These are phyloP conservation scores for Trachelipus rathkii DNA, from an alignment of 1,140 invertebrate species.

Conservation along the genomic window DNA sequence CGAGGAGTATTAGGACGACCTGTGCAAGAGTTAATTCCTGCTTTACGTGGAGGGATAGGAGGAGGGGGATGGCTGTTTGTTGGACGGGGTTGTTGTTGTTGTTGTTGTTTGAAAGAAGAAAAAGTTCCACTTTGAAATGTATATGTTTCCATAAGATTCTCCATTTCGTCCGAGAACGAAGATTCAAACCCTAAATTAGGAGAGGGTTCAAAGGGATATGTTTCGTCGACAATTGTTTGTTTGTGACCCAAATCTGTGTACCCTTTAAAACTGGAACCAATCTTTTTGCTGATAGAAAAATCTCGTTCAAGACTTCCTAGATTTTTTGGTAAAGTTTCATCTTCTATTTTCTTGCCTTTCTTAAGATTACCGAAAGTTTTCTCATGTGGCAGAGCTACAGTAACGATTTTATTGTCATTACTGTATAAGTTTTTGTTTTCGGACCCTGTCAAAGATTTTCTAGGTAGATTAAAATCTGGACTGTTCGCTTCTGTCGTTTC, in stretches of 20 bases:
- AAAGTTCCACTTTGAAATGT: too few relatives aligned
- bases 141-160: not conserved
- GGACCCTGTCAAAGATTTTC: not conserved
- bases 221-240: not conserved
- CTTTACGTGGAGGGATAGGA: conserved; percentile 3
- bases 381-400: too few relatives aligned
- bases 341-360: not conserved
- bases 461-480: not conserved
- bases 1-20: not conserved
- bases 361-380: not conserved
- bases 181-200: not conserved
- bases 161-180: not conserved
- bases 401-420: not conserved
- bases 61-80: not conserved
- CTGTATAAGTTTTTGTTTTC: not conserved
- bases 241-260: not conserved
- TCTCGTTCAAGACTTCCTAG: not conserved
- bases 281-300: not conserved
- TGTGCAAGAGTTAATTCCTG: not conserved
- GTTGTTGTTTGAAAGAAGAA: not conserved
- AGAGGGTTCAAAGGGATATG: not conserved
- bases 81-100: not conserved
- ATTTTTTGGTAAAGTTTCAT: not conserved
- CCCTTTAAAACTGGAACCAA: not conserved
- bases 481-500: not conserved